Evolutionary conservation across 2,888 invertebrate species (phyloP).

Genomic region (Sacculina carcini): DNA sequence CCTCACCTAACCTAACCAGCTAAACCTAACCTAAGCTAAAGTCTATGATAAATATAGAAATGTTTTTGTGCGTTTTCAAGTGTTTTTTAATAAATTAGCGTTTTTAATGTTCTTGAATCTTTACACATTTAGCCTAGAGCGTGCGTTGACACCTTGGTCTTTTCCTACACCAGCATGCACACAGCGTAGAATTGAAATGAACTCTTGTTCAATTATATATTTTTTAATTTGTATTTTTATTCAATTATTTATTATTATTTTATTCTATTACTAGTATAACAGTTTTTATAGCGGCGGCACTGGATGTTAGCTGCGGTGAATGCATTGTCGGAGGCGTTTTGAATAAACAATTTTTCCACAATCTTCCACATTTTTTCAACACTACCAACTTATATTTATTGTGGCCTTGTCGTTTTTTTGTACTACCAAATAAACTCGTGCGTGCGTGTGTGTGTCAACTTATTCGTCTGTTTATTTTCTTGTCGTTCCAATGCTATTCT

Average conservation of each 20-base stretch:
- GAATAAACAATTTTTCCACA: no score
- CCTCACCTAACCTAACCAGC: no score
- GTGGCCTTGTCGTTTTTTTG: neutral
- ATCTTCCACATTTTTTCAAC: neutral
- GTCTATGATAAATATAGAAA: no score
- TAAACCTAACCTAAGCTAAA: no score
- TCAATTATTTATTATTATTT: neutral
- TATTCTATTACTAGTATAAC: no score
- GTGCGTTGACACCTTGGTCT: neutral
- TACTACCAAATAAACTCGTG: neutral
- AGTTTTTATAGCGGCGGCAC: no score
- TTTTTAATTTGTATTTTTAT: neutral
- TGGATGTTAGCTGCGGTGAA: no score
- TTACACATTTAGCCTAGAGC: neutral
- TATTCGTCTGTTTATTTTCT: conserved; percentile 6
- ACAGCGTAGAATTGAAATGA: neutral
- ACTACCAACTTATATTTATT: neutral
- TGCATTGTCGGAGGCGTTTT: no score
- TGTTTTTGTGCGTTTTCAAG: no score
- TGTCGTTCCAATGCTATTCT: conserved; percentile 1
- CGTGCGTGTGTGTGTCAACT: conserved; percentile 6
- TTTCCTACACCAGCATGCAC: neutral
- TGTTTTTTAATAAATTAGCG: no score
- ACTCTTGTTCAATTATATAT: neutral
- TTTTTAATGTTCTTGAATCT: no score